A percentile compares a stretch with the other conserved stretches of the same genome.
Conservation (phyloP, 1,140 invertebrate genomes). For the Pseudoatta argentina region DNA sequence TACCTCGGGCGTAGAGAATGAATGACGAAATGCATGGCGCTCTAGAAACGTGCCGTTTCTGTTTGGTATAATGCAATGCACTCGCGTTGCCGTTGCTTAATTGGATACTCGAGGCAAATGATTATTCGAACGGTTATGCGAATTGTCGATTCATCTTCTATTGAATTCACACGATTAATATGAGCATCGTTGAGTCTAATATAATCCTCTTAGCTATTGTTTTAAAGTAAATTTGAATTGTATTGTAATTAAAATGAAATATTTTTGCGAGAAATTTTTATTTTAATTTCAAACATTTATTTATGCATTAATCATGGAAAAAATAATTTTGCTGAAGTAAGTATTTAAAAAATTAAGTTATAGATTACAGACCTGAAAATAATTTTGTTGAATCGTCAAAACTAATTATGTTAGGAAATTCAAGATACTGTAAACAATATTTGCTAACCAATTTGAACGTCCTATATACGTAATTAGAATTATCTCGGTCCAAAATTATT, state of each 20-base stretch:
- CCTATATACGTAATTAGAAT: no score
- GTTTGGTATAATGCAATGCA: neutral
- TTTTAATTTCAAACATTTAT: neutral
- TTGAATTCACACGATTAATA: conserved; percentile 8
- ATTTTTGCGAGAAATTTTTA: neutral
- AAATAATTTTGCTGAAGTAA: no score
- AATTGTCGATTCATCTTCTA: conserved; percentile 18
- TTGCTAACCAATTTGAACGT: no score
- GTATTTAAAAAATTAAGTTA: no score
- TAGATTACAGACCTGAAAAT: no score
- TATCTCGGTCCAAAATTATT: no score
- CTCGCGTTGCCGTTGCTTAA: conserved; percentile 24
- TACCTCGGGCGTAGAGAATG: conserved; percentile 20
- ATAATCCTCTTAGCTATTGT: neutral
- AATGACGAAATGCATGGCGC: conserved; percentile 5
- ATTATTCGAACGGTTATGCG: conserved; percentile 18
- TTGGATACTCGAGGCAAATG: conserved; percentile 32
- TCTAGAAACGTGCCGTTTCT: neutral
- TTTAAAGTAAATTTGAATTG: neutral
- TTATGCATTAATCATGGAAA: neutral
- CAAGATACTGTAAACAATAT: no score
- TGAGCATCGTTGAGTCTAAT: neutral
- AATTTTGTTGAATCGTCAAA: no score
- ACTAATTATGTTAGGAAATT: no score
- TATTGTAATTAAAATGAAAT: neutral